Evolutionary conservation across 2,797 vertebrate species (phyloP).

Genomic region (Glossophaga mutica): DNA sequence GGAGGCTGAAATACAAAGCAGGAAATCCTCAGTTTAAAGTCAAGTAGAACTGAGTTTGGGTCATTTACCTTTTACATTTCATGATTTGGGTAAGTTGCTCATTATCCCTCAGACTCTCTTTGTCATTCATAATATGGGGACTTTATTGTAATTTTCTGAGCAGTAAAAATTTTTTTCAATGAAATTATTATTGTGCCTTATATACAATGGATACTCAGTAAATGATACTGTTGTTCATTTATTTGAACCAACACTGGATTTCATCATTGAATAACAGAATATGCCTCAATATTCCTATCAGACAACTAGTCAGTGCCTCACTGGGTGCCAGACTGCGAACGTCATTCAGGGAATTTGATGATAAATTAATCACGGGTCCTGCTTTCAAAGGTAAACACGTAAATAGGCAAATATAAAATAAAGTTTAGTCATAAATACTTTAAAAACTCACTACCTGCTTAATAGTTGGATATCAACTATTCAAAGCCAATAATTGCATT

Average conservation of each 20-base stretch:
- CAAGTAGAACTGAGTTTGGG: background rate
- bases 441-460: background rate
- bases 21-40: background rate
- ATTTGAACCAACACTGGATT: background rate
- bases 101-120: background rate
- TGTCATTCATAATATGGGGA: background rate
- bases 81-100: background rate
- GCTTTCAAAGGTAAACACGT: background rate
- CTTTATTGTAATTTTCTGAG: background rate
- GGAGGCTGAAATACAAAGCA: background rate
- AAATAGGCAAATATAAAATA: background rate
- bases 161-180: background rate
- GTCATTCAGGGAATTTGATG: background rate
- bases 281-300: background rate
- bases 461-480: background rate
- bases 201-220: background rate
- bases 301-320: background rate
- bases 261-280: background rate
- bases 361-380: background rate
- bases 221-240: background rate
- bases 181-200: background rate
- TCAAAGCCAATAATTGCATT: background rate
- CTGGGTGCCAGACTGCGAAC: rapidly evolving
- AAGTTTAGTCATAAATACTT: background rate
- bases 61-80: background rate